These are phyloP conservation scores for Hippocampus abdominalis DNA, from an alignment of 2,113 vertebrate species.

Conservation along the genomic window DNA sequence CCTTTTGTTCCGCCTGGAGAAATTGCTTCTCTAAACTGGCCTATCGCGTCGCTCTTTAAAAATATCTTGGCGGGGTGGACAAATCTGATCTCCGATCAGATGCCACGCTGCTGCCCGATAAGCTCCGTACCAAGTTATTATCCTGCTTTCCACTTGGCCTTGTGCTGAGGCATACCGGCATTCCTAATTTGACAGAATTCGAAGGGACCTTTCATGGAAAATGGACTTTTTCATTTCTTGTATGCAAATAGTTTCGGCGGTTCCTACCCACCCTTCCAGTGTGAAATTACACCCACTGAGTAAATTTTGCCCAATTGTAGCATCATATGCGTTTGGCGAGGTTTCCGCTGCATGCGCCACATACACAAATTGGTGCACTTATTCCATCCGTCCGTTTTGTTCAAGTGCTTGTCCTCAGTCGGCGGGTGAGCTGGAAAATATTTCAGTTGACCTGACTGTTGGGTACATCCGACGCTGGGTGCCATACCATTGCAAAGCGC, in stretches of 20 bases:
- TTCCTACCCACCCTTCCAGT: not conserved
- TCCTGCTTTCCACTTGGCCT: not conserved
- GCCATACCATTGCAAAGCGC: too few species aligned
- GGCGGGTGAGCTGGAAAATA: too few species aligned
- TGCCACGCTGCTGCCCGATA: constrained; percentile 24
- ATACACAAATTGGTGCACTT: too few species aligned
- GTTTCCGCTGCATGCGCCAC: too few species aligned
- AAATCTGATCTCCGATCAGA: constrained; percentile 41
- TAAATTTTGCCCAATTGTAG: not conserved
- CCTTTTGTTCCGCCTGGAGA: constrained; percentile 51
- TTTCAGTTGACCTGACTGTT: too few species aligned
- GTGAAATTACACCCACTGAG: not conserved
- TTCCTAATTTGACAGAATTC: constrained; percentile 46
- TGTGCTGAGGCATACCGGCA: not conserved
- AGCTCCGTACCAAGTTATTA: constrained; percentile 34
- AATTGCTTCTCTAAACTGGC: constrained; percentile 52
- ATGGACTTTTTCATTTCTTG: not conserved
- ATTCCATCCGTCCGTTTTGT: too few species aligned
- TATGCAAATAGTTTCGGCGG: not conserved
- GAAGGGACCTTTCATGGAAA: not conserved
- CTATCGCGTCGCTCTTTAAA: constrained; percentile 48
- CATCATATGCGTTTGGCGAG: too few species aligned
- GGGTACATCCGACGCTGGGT: too few species aligned
- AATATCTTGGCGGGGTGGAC: constrained; percentile 36
- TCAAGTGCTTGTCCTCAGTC: too few species aligned